Conservation (phyloP, 2,888 invertebrate genomes). For the Drosophila kanekoi region DNA sequence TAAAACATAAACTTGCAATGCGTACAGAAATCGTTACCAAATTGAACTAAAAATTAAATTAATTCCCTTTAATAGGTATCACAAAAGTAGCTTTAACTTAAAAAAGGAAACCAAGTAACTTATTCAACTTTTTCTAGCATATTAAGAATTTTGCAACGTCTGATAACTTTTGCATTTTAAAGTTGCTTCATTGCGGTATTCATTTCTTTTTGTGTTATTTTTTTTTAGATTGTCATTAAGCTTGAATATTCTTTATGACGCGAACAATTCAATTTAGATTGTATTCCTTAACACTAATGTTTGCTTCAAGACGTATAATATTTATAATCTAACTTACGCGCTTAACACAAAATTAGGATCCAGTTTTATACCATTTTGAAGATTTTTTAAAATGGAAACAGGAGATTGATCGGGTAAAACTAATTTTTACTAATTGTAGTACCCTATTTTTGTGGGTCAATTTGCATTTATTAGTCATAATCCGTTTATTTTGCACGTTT, state of each 20-base stretch:
- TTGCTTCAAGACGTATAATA: constrained; percentile 36
- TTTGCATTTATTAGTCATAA: neutral
- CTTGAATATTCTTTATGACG: constrained; percentile 60
- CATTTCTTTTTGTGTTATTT: constrained; percentile 2
- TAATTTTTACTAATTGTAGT: neutral
- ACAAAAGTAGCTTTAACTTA: constrained; percentile 77
- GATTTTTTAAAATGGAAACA: neutral
- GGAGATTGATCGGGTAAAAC: neutral
- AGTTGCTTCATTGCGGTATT: constrained; percentile 14
- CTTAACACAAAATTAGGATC: constrained; percentile 18
- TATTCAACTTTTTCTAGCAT: constrained; percentile 41
- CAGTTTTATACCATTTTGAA: constrained; percentile 37
- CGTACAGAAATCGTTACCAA: constrained; percentile 53
- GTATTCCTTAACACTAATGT: constrained; percentile 31
- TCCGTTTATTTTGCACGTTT: neutral
- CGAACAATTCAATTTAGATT: constrained; percentile 57
- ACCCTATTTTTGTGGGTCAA: neutral
- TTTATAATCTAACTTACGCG: constrained; percentile 29
- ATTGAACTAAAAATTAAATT: constrained; percentile 60
- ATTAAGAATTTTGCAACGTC: constrained; percentile 36
- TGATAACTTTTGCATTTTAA: constrained; percentile 37
- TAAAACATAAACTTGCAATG: constrained; percentile 43
- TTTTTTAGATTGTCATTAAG: constrained; percentile 71
- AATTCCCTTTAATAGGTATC: constrained; percentile 67
- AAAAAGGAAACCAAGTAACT: constrained; percentile 49